A percentile compares a stretch with the other conserved stretches of the same genome.
Conservation (phyloP, 2,888 invertebrate species). For the Ditylenchus weischeri region DNA sequence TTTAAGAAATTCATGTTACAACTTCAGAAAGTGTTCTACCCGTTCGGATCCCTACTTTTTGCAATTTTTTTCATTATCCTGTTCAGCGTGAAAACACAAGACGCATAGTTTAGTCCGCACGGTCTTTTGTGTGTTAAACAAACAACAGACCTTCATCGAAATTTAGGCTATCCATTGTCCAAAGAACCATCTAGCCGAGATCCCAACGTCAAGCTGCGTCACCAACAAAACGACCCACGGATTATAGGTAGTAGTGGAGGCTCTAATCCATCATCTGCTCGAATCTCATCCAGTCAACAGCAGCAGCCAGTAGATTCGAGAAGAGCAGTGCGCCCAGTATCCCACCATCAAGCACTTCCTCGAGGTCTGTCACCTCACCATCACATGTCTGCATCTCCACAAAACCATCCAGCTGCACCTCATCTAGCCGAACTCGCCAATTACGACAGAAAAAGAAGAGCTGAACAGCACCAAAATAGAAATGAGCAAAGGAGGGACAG, state of each 20-base stretch:
- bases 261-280: slow-evolving; percentile 10
- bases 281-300: slow-evolving; percentile 23
- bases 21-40: no score
- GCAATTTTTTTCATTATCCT: no score
- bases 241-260: slow-evolving; percentile 2
- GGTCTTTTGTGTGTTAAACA: no score
- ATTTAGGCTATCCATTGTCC: slow-evolving; percentile 9
- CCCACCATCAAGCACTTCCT: slow-evolving; percentile 31
- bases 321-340: slow-evolving; percentile 25
- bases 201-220: slow-evolving; percentile 15
- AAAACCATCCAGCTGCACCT: slow-evolving; percentile 55
- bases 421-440: slow-evolving; percentile 54
- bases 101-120: no score
- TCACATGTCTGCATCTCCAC: slow-evolving; percentile 35
- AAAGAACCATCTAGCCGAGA: slow-evolving; percentile 12
- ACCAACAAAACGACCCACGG: slow-evolving; percentile 17
- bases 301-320: slow-evolving; percentile 28
- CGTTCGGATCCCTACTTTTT: no score
- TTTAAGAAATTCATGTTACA: no score
- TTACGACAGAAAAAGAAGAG: slow-evolving; percentile 41
- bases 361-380: slow-evolving; percentile 26
- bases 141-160: neutral
- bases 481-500: neutral
- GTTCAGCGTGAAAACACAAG: no score
- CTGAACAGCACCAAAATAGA: slow-evolving; percentile 27